Base-by-base conservation (phyloP, 92 coral and sea anemone species). In the Porites divaricata region DNA sequence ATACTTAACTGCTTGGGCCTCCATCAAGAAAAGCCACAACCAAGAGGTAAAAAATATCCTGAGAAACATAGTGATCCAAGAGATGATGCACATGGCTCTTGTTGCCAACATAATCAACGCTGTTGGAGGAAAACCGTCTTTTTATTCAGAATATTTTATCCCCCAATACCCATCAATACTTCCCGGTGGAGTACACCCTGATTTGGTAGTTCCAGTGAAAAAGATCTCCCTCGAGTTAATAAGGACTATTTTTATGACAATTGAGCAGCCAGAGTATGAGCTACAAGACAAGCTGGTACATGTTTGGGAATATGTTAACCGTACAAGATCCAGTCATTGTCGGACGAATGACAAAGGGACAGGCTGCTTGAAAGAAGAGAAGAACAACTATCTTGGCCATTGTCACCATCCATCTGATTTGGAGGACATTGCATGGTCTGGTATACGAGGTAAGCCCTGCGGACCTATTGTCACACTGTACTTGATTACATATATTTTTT, bases 31-130 rank as follows among this genome's bases (percentile, higher is more conserved):
- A 2, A 86, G 92, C 64, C 92, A 86, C 25, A 94, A 92, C 67
- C 24, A 21, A 0, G 87, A 90, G 26, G 81, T 90, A 7, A 69
- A 92, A 62, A 72, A 25, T 2, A 80, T 94, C 9, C 15, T 94
- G 20, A 90, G 79, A 67, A 63, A 79, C 1, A 76, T 94, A 21
- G n/a, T 94, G 4, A 78, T 83, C 1, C 90, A 92, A 53, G 94
- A 94, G 66, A 94, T 94, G 95, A 80, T 81, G 59, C 95, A 94
- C 28, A 90, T 92, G 95, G 83, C 87, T 1, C 87, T 89, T 16
- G 95, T 92, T 63, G 91, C 98, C 12, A 94, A 94, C 81, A 81
- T 94, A 67, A 76, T 94, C 0, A 94, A 94, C 53, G 98, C 98
- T 9, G 85, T 94, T 52, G 98, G 91, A 3, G 95, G 95, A 2